A percentile compares a stretch with the other conserved stretches of the same genome.
Evolutionary conservation across 2,113 vertebrate genomes (phyloP).

Genomic region (Myotis yumanensis): DNA sequence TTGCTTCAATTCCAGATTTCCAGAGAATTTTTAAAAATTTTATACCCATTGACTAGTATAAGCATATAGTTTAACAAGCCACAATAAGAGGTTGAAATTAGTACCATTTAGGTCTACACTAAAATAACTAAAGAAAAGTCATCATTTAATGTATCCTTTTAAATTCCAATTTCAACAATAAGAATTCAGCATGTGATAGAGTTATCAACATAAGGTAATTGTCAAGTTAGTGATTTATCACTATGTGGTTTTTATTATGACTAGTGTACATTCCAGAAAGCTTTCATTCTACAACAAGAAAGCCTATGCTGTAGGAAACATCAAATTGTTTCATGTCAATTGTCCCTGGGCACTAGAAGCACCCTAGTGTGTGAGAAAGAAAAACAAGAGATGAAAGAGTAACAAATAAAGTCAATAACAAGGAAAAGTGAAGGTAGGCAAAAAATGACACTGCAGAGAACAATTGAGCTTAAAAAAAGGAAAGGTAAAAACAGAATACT

Average conservation of each 20-base stretch:
- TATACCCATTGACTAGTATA: not conserved
- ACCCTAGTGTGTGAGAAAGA: not conserved
- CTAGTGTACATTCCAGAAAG: conserved; percentile 23
- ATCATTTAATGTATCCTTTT: not conserved
- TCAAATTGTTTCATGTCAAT: not conserved
- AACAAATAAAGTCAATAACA: not conserved
- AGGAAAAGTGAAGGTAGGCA: not conserved
- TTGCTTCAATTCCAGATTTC: not conserved
- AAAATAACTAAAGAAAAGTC: not conserved
- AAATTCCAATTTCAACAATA: not conserved
- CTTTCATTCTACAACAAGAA: not conserved
- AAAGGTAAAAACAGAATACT: not conserved
- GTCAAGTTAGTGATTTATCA: conserved; percentile 44
- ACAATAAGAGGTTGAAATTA: conserved; percentile 5
- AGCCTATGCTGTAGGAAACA: conserved; percentile 20
- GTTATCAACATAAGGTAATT: conserved; percentile 1
- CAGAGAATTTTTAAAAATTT: not conserved
- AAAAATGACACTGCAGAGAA: not conserved
- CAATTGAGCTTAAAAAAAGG: not conserved
- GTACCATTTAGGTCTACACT: not conserved
- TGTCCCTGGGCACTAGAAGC: not conserved
- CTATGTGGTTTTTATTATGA: not conserved
- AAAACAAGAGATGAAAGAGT: not conserved
- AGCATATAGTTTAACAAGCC: not conserved
- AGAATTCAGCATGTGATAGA: not conserved